A percentile compares a stretch with the other conserved stretches of the same genome.
Evolutionary conservation across 2,888 invertebrate species (phyloP).

Genomic region (Cephus pulcher): DNA sequence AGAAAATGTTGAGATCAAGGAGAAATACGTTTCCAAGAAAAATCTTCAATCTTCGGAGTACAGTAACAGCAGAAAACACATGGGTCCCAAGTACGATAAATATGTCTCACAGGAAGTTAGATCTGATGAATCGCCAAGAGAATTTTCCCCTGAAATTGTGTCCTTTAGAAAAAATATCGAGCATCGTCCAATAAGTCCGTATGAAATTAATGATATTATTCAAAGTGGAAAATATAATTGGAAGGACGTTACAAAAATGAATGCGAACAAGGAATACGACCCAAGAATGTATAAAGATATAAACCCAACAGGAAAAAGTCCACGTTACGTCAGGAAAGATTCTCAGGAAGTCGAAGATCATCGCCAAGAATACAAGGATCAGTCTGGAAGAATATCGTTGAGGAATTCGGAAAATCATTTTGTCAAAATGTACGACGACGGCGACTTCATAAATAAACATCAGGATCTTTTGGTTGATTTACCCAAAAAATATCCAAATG

Average conservation of each 20-base stretch:
- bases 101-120: neutral
- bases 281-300: neutral
- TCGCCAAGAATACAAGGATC: neutral
- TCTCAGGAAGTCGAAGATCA: neutral
- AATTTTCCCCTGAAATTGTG: neutral
- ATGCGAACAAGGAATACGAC: neutral
- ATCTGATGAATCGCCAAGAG: neutral
- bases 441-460: neutral
- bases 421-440: neutral
- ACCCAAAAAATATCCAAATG: neutral
- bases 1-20: neutral
- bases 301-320: neutral
- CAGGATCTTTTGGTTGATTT: neutral
- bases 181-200: neutral
- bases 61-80: neutral
- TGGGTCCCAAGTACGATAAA: neutral
- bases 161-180: neutral
- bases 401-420: neutral
- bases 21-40: slow-evolving; percentile 1
- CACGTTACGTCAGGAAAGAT: neutral
- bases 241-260: neutral
- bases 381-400: neutral
- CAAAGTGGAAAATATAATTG: neutral
- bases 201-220: neutral
- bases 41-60: neutral